These are phyloP conservation scores for Apodemus sylvaticus DNA, from an alignment of 2,113 vertebrate genomes.

Conservation along the genomic window DNA sequence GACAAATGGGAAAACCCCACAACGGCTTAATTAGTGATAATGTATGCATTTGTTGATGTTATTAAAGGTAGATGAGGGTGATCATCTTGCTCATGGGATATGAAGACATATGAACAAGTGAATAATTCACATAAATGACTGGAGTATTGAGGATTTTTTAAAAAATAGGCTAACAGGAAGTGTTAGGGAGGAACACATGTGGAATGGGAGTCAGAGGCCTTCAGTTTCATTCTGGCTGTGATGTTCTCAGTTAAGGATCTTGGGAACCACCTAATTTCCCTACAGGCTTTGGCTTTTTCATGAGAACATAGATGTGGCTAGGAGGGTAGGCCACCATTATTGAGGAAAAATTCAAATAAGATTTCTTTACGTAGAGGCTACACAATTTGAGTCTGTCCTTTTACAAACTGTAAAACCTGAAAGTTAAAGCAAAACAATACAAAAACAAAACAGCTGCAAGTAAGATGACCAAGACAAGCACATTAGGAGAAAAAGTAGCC, in stretches of 20 bases:
- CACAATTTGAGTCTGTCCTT: not conserved
- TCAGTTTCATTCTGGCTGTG: not conserved
- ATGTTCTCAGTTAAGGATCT: not conserved
- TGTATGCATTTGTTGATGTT: not conserved
- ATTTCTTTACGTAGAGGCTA: not conserved
- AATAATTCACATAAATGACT: not conserved
- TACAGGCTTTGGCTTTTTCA: not conserved
- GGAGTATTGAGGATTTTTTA: not conserved
- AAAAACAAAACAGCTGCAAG: not conserved
- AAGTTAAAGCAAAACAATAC: not conserved
- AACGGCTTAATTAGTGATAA: not conserved
- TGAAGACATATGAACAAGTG: not conserved
- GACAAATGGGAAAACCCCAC: not conserved
- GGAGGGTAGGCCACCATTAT: not conserved
- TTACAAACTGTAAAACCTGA: not conserved
- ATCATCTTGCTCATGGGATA: not conserved
- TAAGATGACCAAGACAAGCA: too few species aligned
- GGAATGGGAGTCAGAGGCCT: not conserved
- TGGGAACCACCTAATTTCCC: not conserved
- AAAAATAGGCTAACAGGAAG: not conserved
- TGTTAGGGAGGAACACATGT: not conserved
- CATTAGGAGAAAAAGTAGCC: too few species aligned
- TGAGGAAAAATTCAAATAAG: not conserved
- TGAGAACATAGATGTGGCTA: not conserved
- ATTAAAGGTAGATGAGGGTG: not conserved